Conservation (phyloP, 2,888 invertebrate genomes). For the Pristionchus entomophagus region DNA sequence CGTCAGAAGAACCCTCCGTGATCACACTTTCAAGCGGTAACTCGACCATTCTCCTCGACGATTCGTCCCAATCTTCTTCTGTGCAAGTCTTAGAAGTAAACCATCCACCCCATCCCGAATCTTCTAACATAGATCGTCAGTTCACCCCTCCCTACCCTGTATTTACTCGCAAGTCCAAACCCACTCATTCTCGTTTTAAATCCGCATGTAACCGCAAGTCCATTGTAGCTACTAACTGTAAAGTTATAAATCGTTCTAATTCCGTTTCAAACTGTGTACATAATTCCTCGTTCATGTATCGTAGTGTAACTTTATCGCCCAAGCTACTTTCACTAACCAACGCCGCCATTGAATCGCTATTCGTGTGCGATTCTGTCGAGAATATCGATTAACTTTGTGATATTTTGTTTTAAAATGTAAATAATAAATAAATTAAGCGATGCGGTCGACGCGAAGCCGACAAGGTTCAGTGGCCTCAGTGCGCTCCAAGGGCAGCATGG, state of each 20-base stretch:
- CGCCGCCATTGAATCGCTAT: neutral
- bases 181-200: neutral
- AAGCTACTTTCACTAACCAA: conserved; percentile 3
- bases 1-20: neutral
- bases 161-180: neutral
- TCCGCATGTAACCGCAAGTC: neutral
- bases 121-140: neutral
- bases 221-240: neutral
- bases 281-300: conserved; percentile 5
- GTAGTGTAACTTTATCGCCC: neutral
- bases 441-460: conserved; percentile 23
- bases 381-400: neutral
- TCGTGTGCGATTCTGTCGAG: neutral
- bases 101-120: neutral
- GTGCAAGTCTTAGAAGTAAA: neutral
- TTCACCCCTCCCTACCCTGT: neutral
- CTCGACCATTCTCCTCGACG: neutral
- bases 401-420: neutral
- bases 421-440: conserved; percentile 5
- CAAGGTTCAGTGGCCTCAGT: no score
- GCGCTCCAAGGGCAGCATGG: no score
- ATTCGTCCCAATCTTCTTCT: neutral
- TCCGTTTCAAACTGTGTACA: conserved; percentile 25
- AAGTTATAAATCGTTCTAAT: neutral
- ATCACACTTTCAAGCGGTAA: neutral